Conservation (phyloP, 2,113 vertebrate genomes). For the Xyliphius kryptos region DNA sequence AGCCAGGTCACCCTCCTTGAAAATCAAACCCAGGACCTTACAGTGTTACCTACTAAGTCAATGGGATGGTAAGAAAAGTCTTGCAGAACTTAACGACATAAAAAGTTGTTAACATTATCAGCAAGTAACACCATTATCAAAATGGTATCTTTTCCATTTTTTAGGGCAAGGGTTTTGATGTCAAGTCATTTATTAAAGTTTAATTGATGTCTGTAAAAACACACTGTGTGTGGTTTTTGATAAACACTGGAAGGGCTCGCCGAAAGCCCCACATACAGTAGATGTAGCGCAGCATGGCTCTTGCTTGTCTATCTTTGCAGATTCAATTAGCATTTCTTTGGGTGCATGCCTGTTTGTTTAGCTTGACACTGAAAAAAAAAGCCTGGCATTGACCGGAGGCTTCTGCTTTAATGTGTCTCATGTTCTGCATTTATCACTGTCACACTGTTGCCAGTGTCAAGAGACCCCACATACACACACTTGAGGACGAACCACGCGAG, state of each 20-base stretch:
- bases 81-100: too few species aligned
- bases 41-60: too few species aligned
- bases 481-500: slow-evolving; percentile 16
- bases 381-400: slow-evolving; percentile 93
- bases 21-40: too few species aligned
- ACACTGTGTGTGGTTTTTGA: slow-evolving; percentile 3
- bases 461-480: slow-evolving; percentile 28
- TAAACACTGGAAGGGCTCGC: background rate
- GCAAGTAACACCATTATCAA: too few species aligned
- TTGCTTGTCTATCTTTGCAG: slow-evolving; percentile 77
- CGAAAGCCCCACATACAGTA: slow-evolving; percentile 5
- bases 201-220: background rate
- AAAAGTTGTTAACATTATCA: too few species aligned
- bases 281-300: background rate
- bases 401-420: slow-evolving; percentile 94
- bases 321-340: slow-evolving; percentile 90
- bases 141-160: too few species aligned
- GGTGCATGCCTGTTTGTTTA: slow-evolving; percentile 99
- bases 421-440: slow-evolving; percentile 98
- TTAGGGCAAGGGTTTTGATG: too few species aligned
- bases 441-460: slow-evolving; percentile 67
- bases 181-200: too few species aligned
- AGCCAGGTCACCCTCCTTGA: too few species aligned
- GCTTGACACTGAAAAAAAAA: slow-evolving; percentile 97
- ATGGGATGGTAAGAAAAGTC: too few species aligned